Percentiles rank a stretch among this genome's conserved stretches.
Evolutionary conservation across 1,140 invertebrate species (phyloP).

Genomic region (Nasonia vitripennis): DNA sequence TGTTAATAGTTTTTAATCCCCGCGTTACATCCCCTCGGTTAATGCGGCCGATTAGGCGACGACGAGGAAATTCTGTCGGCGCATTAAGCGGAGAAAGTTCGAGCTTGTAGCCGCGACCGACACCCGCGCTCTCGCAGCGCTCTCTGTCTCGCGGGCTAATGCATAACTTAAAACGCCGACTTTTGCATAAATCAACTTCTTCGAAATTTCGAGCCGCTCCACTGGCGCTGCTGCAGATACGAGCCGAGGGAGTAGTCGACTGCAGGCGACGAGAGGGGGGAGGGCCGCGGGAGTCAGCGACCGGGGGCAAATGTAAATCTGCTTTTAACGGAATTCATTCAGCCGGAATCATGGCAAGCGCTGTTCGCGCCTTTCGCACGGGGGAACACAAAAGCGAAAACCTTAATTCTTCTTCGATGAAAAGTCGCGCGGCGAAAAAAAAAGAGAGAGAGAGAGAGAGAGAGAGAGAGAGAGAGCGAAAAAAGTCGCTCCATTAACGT

Average conservation of each 20-base stretch:
- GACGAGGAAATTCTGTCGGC: slow-evolving; percentile 29
- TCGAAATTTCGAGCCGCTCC: slow-evolving; percentile 29
- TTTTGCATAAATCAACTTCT: slow-evolving; percentile 44
- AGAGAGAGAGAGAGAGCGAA: neutral
- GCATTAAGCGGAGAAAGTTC: slow-evolving; percentile 40
- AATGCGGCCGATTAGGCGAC: slow-evolving; percentile 27
- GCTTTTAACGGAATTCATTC: slow-evolving; percentile 65
- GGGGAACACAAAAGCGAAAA: slow-evolving; percentile 43
- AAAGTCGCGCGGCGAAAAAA: slow-evolving; percentile 54
- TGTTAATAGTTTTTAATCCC: slow-evolving; percentile 15
- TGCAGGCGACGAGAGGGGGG: neutral
- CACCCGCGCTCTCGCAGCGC: neutral
- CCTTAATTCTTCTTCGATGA: slow-evolving; percentile 59
- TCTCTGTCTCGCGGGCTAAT: slow-evolving; percentile 31
- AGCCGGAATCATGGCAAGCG: slow-evolving; percentile 59
- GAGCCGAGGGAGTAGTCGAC: neutral
- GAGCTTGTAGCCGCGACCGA: neutral
- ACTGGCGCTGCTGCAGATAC: neutral
- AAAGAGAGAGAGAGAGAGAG: neutral
- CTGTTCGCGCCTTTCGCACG: slow-evolving; percentile 31
- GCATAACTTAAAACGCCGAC: slow-evolving; percentile 45
- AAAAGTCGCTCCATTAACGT: slow-evolving; percentile 37
- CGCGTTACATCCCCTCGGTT: neutral
- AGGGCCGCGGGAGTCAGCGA: neutral
- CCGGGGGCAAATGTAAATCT: slow-evolving; percentile 62